These are phyloP conservation scores for Podarcis muralis DNA, from an alignment of 2,113 vertebrate species.

Conservation along the genomic window DNA sequence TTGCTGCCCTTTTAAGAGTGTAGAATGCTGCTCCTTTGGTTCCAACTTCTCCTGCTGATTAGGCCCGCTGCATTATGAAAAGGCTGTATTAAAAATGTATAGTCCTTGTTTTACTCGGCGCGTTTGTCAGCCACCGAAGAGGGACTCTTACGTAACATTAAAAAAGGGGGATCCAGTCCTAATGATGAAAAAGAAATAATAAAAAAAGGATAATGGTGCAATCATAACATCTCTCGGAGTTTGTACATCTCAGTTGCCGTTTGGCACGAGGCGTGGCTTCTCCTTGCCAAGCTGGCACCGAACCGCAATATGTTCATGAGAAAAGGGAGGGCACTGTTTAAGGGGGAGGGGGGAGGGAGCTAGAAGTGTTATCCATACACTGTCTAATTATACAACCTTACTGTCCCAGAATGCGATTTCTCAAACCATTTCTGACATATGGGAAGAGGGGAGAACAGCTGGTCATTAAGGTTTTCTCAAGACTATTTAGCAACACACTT, in stretches of 20 bases:
- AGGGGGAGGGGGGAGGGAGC: slow-evolving; percentile 71
- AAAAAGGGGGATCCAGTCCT: slow-evolving; percentile 62
- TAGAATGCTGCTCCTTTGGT: slow-evolving; percentile 65
- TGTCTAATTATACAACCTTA: slow-evolving; percentile 82
- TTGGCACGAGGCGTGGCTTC: slow-evolving; percentile 68
- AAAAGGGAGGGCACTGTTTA: slow-evolving; percentile 74
- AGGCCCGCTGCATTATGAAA: slow-evolving; percentile 71
- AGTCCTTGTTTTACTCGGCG: slow-evolving; percentile 74
- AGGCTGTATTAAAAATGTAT: slow-evolving; percentile 81
- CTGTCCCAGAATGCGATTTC: slow-evolving; percentile 82
- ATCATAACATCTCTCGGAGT: slow-evolving; percentile 73
- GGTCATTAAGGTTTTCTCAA: slow-evolving; percentile 87
- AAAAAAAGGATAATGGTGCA: slow-evolving; percentile 71
- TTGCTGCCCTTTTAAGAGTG: background rate
- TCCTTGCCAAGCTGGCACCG: slow-evolving; percentile 77
- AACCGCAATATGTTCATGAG: slow-evolving; percentile 76
- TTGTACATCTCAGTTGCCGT: slow-evolving; percentile 70
- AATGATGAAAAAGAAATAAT: slow-evolving; percentile 74
- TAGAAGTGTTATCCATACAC: slow-evolving; percentile 81
- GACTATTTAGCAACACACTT: slow-evolving; percentile 85
- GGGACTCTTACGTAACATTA: slow-evolving; percentile 74
- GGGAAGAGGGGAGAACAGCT: slow-evolving; percentile 84
- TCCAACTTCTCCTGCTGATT: slow-evolving; percentile 68
- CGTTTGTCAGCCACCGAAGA: slow-evolving; percentile 72
- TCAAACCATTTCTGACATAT: slow-evolving; percentile 84